Evolutionary conservation across 2,888 invertebrate genomes (phyloP).

Genomic region (Mythimna ferrago): DNA sequence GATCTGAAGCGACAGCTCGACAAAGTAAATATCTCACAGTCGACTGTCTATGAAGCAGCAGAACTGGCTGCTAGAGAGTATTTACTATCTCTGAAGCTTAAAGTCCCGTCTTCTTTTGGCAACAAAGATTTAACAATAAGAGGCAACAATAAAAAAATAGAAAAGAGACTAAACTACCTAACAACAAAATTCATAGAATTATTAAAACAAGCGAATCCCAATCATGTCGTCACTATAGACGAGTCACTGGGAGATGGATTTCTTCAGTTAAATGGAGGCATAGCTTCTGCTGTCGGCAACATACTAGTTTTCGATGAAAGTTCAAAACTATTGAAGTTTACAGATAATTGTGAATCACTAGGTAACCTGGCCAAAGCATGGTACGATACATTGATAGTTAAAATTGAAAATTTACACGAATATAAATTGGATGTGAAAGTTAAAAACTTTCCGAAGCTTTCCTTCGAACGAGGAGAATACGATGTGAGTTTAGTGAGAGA

Average conservation of each 20-base stretch:
- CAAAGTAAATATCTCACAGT: conserved; percentile 22
- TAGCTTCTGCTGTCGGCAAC: conserved; percentile 50
- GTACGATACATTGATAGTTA: conserved; percentile 8
- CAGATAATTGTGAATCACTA: conserved; percentile 7
- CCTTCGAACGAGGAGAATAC: conserved; percentile 16
- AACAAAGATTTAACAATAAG: conserved; percentile 46
- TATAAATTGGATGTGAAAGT: conserved; percentile 30
- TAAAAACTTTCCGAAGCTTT: conserved; percentile 35
- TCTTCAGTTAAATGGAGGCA: conserved; percentile 28
- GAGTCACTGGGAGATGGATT: conserved; percentile 24
- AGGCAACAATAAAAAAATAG: conserved; percentile 22
- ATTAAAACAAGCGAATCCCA: conserved; percentile 7
- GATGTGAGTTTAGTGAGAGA: conserved; percentile 19
- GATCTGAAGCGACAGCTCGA: conserved; percentile 17
- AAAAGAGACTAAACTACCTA: conserved; percentile 27
- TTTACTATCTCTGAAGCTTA: conserved; percentile 24
- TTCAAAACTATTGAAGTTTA: conserved; percentile 25
- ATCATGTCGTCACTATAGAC: conserved; percentile 26
- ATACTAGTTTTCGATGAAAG: conserved; percentile 21
- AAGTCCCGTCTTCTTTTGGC: conserved; percentile 50
- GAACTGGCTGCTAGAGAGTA: conserved; percentile 13
- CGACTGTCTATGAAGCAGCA: conserved; percentile 34
- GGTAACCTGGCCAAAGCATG: conserved; percentile 13
- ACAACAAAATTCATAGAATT: conserved; percentile 3
- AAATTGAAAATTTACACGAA: conserved; percentile 6